A percentile compares a stretch with the other conserved stretches of the same genome.
Conservation (phyloP, 2,888 invertebrate species). For the Synanthedon andrenaeformis region DNA sequence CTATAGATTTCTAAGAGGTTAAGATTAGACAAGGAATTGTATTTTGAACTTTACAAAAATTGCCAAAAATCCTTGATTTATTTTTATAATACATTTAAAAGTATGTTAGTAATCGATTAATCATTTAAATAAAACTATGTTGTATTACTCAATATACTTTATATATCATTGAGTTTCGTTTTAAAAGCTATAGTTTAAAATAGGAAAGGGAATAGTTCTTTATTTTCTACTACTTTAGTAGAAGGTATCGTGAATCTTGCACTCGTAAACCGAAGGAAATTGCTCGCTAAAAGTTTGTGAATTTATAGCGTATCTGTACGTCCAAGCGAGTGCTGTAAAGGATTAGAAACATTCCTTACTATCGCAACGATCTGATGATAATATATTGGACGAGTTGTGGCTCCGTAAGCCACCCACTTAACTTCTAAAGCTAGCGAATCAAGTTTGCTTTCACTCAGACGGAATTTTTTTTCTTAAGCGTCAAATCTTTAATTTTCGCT, state of each 20-base stretch:
- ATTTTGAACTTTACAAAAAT: too few relatives aligned
- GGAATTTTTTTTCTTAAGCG: not conserved
- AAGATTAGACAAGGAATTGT: too few relatives aligned
- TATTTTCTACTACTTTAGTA: slow-evolving; percentile 13
- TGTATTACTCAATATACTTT: too few relatives aligned
- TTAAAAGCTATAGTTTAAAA: slow-evolving; percentile 16
- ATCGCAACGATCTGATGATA: not conserved
- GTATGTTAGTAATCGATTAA: too few relatives aligned
- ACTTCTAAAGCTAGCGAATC: not conserved
- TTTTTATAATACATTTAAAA: too few relatives aligned
- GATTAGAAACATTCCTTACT: slow-evolving; percentile 19
- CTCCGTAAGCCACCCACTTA: not conserved
- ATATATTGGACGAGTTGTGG: not conserved
- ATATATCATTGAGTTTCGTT: not conserved
- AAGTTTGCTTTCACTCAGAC: not conserved
- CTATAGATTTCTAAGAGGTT: too few relatives aligned
- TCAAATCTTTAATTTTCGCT: too few relatives aligned
- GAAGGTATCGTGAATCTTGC: slow-evolving; percentile 48
- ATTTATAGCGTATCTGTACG: slow-evolving; percentile 57
- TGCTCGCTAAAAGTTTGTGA: slow-evolving; percentile 60
- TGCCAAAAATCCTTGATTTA: too few relatives aligned
- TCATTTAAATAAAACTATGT: too few relatives aligned
- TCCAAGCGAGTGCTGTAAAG: slow-evolving; percentile 18
- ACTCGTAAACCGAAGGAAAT: slow-evolving; percentile 55
- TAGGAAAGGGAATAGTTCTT: slow-evolving; percentile 15